Conservation (phyloP, 2,888 invertebrate genomes). For the Rhodophaea formosa region DNA sequence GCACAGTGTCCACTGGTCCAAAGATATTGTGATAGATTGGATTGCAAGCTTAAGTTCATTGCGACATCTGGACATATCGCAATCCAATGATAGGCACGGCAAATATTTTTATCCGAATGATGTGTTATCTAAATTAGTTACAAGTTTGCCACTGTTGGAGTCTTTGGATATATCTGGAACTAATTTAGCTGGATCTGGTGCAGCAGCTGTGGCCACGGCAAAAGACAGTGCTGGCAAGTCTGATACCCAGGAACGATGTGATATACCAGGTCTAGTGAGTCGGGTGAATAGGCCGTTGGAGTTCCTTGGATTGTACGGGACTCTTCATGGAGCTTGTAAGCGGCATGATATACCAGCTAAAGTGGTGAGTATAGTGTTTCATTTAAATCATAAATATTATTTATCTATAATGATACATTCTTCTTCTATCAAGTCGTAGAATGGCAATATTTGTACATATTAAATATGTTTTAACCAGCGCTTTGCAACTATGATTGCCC, state of each 20-base stretch:
- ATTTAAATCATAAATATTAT: not conserved
- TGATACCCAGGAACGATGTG: slow-evolving; percentile 75
- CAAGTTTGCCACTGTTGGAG: slow-evolving; percentile 86
- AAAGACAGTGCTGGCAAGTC: slow-evolving; percentile 33
- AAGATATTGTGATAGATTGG: slow-evolving; percentile 80
- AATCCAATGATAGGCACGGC: slow-evolving; percentile 85
- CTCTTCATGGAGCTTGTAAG: slow-evolving; percentile 93
- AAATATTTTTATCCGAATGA: slow-evolving; percentile 88
- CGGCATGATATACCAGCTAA: slow-evolving; percentile 95
- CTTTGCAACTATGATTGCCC: too few relatives aligned
- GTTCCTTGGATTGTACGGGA: slow-evolving; percentile 95
- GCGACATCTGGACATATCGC: slow-evolving; percentile 92
- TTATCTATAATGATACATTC: not conserved
- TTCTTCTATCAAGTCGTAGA: too few relatives aligned
- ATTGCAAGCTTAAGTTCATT: slow-evolving; percentile 80
- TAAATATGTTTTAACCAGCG: too few relatives aligned
- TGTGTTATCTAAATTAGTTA: slow-evolving; percentile 86
- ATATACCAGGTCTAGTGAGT: slow-evolving; percentile 93
- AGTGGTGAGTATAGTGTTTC: slow-evolving; percentile 79
- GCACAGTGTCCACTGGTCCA: slow-evolving; percentile 88
- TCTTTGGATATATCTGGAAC: slow-evolving; percentile 98
- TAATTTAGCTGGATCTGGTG: slow-evolving; percentile 94
- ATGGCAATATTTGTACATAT: too few relatives aligned
- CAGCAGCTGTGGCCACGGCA: slow-evolving; percentile 74
- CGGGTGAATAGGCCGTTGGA: slow-evolving; percentile 89